phyloP scores from a whole-genome alignment of 2,888 invertebrate genomes.

The Unio delphinus region DNA sequence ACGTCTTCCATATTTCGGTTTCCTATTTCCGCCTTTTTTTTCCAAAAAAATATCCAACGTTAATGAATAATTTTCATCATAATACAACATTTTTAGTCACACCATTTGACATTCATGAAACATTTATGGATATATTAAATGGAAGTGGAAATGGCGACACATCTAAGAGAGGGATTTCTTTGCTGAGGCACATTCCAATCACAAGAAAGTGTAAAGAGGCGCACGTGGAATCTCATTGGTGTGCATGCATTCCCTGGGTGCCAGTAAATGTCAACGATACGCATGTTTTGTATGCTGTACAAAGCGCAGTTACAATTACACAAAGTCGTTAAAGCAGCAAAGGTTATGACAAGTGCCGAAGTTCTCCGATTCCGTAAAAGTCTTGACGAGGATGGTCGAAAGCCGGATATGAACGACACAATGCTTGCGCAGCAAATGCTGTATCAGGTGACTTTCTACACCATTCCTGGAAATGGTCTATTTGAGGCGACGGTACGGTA shows the following conservation, averaged over 20 bases:
- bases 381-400: slow-evolving; percentile 86
- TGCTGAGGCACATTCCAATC: slow-evolving; percentile 73
- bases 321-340: slow-evolving; percentile 81
- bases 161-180: slow-evolving; percentile 60
- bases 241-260: slow-evolving; percentile 91
- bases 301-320: slow-evolving; percentile 72
- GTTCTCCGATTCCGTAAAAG: slow-evolving; percentile 82
- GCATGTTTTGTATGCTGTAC: slow-evolving; percentile 75
- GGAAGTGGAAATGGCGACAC: slow-evolving; percentile 15
- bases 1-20: slow-evolving; percentile 87
- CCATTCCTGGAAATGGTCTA: slow-evolving; percentile 83
- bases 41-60: slow-evolving; percentile 76
- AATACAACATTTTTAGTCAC: slow-evolving; percentile 84
- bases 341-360: slow-evolving; percentile 79
- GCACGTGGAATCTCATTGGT: slow-evolving; percentile 95
- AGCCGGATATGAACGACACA: slow-evolving; percentile 81
- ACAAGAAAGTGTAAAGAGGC: slow-evolving; percentile 89
- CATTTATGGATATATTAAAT: slow-evolving; percentile 81
- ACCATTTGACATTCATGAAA: slow-evolving; percentile 91
- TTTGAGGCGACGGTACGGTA: slow-evolving; percentile 88
- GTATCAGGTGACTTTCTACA: slow-evolving; percentile 84
- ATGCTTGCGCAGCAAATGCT: slow-evolving; percentile 77
- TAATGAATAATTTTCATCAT: slow-evolving; percentile 75
- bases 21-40: slow-evolving; percentile 83
- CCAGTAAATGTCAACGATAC: slow-evolving; percentile 75